Percentiles rank a stretch among this genome's conserved stretches.
Evolutionary conservation across 1,140 invertebrate species (phyloP).

Genomic region (Drosophila arawakana): DNA sequence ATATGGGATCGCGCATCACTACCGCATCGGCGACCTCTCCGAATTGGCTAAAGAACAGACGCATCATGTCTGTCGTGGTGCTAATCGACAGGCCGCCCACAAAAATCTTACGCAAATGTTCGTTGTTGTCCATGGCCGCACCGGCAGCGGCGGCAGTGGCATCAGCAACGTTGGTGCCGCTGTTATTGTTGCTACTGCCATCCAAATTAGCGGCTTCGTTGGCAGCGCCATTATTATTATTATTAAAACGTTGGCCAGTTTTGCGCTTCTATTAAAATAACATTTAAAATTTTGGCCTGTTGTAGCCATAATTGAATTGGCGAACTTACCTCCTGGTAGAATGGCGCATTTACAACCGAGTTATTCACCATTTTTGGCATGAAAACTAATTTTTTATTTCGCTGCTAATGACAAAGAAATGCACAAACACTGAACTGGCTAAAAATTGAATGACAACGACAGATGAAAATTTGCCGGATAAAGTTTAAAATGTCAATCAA

Average conservation of each 20-base stretch:
- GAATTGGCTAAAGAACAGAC: conserved; percentile 55
- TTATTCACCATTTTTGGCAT: conserved; percentile 54
- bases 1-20: conserved; percentile 66
- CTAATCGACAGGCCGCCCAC: conserved; percentile 59
- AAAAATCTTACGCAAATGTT: conserved; percentile 75
- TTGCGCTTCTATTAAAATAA: conserved; percentile 36
- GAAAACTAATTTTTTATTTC: conserved; percentile 19
- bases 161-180: no score
- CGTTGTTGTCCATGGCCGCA: conserved; percentile 15
- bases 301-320: background rate
- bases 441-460: conserved; percentile 45
- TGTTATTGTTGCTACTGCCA: background rate
- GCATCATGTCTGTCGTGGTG: conserved; percentile 48
- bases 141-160: background rate
- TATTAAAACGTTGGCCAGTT: conserved; percentile 5
- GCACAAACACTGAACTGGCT: conserved; percentile 43
- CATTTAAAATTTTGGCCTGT: background rate
- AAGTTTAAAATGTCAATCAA: conserved; percentile 46
- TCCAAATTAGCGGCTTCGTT: conserved; percentile 1
- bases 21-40: conserved; percentile 61
- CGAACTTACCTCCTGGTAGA: conserved; percentile 51
- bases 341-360: conserved; percentile 31
- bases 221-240: background rate
- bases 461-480: conserved; percentile 18
- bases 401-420: conserved; percentile 27